Percentiles rank a stretch among this genome's conserved stretches.
phyloP scores from a whole-genome alignment of 2,888 invertebrate genomes.

The Meganola albula region DNA sequence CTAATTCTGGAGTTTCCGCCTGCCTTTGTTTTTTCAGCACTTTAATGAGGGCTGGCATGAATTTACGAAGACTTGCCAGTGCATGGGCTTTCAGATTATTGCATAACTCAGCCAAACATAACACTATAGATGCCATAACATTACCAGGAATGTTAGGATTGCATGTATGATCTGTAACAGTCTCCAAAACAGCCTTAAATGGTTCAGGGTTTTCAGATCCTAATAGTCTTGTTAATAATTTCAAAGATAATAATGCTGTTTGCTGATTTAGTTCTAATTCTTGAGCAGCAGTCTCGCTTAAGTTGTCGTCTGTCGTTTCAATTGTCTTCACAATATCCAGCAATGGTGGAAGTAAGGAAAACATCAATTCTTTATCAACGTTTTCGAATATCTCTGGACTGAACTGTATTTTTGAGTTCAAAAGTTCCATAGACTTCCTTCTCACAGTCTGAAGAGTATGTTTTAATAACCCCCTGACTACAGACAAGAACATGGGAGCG shows the following conservation, averaged over 20 bases:
- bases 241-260: constrained; percentile 88
- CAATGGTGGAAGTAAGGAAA: constrained; percentile 79
- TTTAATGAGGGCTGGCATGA: constrained; percentile 86
- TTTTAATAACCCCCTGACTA: constrained; percentile 84
- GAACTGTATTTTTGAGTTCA: constrained; percentile 88
- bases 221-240: constrained; percentile 86
- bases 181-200: constrained; percentile 83
- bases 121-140: constrained; percentile 83
- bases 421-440: constrained; percentile 89
- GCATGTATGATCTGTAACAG: constrained; percentile 80
- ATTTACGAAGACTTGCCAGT: constrained; percentile 84
- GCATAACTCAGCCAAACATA: constrained; percentile 89
- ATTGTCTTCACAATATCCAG: constrained; percentile 77
- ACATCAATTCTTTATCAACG: constrained; percentile 69
- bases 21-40: constrained; percentile 80
- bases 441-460: constrained; percentile 85
- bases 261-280: constrained; percentile 86
- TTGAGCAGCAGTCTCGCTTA: constrained; percentile 53
- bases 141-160: constrained; percentile 73
- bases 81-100: constrained; percentile 85
- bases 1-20: constrained; percentile 77
- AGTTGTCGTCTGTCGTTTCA: constrained; percentile 48
- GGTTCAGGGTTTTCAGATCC: constrained; percentile 81
- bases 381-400: constrained; percentile 79
- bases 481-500: constrained; percentile 86